Percentiles rank a stretch among this genome's conserved stretches.
Conservation (phyloP, 2,888 invertebrate species). For the Leptodirus hochenwartii region DNA sequence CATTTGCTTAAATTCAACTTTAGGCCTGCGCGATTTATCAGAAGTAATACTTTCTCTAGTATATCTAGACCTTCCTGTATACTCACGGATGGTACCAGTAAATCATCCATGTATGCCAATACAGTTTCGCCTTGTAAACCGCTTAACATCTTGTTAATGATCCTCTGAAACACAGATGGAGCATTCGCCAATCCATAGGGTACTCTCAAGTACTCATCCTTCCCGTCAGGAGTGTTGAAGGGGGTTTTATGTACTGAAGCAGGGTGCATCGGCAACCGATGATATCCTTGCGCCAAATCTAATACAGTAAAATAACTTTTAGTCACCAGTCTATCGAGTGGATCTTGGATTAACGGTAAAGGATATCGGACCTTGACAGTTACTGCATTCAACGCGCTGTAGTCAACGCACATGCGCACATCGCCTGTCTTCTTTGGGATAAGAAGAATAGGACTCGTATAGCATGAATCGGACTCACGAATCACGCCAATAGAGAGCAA, state of each 20-base stretch:
- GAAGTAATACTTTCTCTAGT: constrained; percentile 6
- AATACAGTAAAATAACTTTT: constrained; percentile 16
- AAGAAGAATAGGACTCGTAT: constrained; percentile 12
- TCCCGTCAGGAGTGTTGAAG: constrained; percentile 18
- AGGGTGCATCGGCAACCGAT: too few relatives aligned
- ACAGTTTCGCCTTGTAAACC: constrained; percentile 2
- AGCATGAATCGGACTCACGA: constrained; percentile 15
- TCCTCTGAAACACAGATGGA: constrained; percentile 18
- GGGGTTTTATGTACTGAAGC: constrained; percentile 17
- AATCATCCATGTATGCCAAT: constrained; percentile 11
- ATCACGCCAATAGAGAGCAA: constrained; percentile 13
- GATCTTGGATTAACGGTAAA: constrained; percentile 17
- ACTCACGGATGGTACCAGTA: constrained; percentile 7
- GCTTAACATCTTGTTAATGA: constrained; percentile 13
- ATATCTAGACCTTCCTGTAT: constrained; percentile 4
- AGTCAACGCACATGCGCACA: constrained; percentile 16
- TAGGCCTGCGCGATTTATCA: background rate
- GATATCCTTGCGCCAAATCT: constrained; percentile 17
- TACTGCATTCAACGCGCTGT: constrained; percentile 16
- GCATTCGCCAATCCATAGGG: constrained; percentile 21
- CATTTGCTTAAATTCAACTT: constrained; percentile 7
- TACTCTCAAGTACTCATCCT: constrained; percentile 18
- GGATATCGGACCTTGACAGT: constrained; percentile 18
- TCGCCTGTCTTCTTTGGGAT: constrained; percentile 15
- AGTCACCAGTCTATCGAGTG: constrained; percentile 14